Conservation (phyloP, 2,113 vertebrate genomes). For the Nicator chloris region DNA sequence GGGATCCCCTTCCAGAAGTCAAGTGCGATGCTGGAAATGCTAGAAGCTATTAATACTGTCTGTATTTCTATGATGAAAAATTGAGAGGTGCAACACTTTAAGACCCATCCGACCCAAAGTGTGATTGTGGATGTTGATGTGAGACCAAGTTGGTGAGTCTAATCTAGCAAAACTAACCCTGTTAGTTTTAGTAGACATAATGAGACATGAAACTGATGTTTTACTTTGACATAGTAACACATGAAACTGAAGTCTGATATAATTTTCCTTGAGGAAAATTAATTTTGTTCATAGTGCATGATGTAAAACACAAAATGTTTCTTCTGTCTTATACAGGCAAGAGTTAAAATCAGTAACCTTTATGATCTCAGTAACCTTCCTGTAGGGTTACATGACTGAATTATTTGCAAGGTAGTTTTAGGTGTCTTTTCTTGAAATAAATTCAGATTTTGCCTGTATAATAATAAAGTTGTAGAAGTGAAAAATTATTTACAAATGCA, state of each 20-base stretch:
- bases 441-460: not conserved
- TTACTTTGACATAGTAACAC: not conserved
- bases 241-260: not conserved
- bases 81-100: not conserved
- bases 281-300: not conserved
- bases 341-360: not conserved
- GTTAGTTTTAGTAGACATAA: not conserved
- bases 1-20: slow-evolving; percentile 67
- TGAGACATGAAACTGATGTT: not conserved
- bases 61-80: slow-evolving; percentile 47
- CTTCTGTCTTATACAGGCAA: not conserved
- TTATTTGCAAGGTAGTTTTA: not conserved
- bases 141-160: not conserved
- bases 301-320: not conserved
- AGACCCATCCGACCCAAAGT: not conserved
- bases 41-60: slow-evolving; percentile 56
- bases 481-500: not conserved
- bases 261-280: not conserved
- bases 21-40: slow-evolving; percentile 55
- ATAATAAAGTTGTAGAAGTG: not conserved
- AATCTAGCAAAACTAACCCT: not conserved
- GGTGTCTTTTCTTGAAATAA: not conserved
- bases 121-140: not conserved
- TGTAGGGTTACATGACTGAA: not conserved
- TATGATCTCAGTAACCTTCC: not conserved